These are phyloP conservation scores for Bombus pyrosoma DNA, from an alignment of 1,140 invertebrate genomes.

Conservation along the genomic window DNA sequence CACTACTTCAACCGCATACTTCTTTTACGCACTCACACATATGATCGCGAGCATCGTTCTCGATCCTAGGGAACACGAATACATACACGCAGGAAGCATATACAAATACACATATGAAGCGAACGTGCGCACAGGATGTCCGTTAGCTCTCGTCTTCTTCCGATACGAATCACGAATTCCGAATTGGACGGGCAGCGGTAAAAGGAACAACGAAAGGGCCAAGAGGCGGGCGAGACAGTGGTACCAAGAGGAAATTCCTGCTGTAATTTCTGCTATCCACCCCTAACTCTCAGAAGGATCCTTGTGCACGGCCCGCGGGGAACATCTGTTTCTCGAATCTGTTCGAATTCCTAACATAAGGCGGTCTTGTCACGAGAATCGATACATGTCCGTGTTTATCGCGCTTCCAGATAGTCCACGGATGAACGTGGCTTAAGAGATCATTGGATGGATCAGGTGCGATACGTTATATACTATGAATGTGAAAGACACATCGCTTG, in stretches of 20 bases:
- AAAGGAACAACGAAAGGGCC: constrained; percentile 58
- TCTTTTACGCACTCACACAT: not conserved
- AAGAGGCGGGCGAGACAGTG: not conserved
- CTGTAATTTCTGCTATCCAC: constrained; percentile 66
- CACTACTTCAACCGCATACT: no score
- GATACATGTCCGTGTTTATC: constrained; percentile 46
- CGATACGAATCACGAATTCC: constrained; percentile 65
- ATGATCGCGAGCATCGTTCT: not conserved
- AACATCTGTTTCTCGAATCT: constrained; percentile 68
- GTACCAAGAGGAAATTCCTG: constrained; percentile 58
- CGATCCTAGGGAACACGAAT: not conserved
- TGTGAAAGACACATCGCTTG: not conserved
- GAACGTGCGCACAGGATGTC: constrained; percentile 11
- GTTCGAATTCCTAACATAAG: constrained; percentile 57
- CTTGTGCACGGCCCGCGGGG: constrained; percentile 59
- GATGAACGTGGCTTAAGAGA: not conserved
- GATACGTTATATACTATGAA: constrained; percentile 2
- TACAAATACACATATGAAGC: not conserved
- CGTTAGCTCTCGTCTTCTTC: constrained; percentile 50
- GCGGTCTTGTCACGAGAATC: constrained; percentile 52
- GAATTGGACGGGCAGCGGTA: constrained; percentile 60
- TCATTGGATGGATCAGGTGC: not conserved
- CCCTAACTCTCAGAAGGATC: constrained; percentile 61
- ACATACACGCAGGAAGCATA: not conserved
- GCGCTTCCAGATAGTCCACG: not conserved